Conservation (phyloP, 1,140 invertebrate species). For the Drosophila ogumai region DNA sequence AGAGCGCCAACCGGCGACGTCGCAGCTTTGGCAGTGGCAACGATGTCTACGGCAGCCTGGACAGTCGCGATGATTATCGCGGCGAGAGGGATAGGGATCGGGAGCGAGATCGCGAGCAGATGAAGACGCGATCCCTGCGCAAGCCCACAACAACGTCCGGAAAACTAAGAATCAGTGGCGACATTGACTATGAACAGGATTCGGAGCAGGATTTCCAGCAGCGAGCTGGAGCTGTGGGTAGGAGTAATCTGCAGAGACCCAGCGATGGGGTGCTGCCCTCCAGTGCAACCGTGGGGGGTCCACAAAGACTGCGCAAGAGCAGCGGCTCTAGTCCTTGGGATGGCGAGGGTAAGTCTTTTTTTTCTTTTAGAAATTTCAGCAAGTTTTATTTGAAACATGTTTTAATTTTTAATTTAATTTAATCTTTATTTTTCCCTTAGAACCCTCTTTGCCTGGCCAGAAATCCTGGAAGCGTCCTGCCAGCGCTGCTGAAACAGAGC, state of each 20-base stretch:
- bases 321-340: constrained; percentile 86
- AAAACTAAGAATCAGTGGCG: constrained; percentile 71
- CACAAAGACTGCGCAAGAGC: constrained; percentile 80
- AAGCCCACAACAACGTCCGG: constrained; percentile 67
- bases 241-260: constrained; percentile 80
- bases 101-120: constrained; percentile 52
- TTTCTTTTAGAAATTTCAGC: no score
- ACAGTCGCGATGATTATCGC: constrained; percentile 78
- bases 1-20: constrained; percentile 70
- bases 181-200: constrained; percentile 84
- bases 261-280: constrained; percentile 42
- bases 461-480: constrained; percentile 88
- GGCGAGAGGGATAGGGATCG: constrained; percentile 50
- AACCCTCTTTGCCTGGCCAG: constrained; percentile 85
- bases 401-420: no score
- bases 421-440: constrained; percentile 48
- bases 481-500: constrained; percentile 87
- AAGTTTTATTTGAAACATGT: no score
- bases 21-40: constrained; percentile 84
- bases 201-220: constrained; percentile 79
- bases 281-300: constrained; percentile 37
- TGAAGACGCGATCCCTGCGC: constrained; percentile 75
- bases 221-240: constrained; percentile 21
- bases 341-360: constrained; percentile 84
- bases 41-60: constrained; percentile 81